Percentiles rank a stretch among this genome's conserved stretches.
Conservation (phyloP, 2,888 invertebrate species). For the Neelides folsomi region DNA sequence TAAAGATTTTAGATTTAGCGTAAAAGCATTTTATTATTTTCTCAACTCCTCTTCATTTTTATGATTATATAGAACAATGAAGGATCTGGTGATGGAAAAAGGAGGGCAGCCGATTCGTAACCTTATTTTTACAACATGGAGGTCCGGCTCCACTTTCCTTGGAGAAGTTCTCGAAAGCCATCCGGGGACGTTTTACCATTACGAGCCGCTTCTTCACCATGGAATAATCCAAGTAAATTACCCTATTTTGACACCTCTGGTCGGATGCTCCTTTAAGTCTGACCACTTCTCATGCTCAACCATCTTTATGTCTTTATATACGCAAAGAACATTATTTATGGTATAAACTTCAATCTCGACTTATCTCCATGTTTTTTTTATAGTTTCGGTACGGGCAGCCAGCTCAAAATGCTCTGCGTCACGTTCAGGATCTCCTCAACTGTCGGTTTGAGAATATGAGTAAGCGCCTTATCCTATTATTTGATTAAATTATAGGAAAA, state of each 20-base stretch:
- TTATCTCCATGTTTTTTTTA: too few relatives aligned
- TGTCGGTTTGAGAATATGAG: constrained; percentile 62
- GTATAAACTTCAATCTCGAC: neutral
- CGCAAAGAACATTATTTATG: neutral
- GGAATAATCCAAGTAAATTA: constrained; percentile 54
- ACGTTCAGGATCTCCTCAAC: constrained; percentile 56
- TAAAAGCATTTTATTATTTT: neutral
- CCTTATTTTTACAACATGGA: constrained; percentile 74
- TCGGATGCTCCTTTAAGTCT: too few relatives aligned
- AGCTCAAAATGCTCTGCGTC: constrained; percentile 52
- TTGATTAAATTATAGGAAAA: too few relatives aligned
- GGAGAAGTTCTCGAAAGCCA: constrained; percentile 71
- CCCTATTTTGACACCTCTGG: too few relatives aligned
- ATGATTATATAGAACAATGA: constrained; percentile 41
- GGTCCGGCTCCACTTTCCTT: constrained; percentile 78
- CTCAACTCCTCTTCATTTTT: neutral
- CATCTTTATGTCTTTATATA: too few relatives aligned
- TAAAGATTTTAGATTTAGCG: neutral
- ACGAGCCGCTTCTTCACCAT: constrained; percentile 72
- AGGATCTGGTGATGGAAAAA: constrained; percentile 54
- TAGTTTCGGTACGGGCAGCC: constrained; percentile 56
- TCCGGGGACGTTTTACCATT: constrained; percentile 78
- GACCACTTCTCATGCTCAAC: too few relatives aligned
- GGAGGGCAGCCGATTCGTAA: constrained; percentile 61
- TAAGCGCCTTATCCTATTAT: constrained; percentile 29